A percentile compares a stretch with the other conserved stretches of the same genome.
Conservation (phyloP, 2,888 invertebrate species). For the Cerastis rubricosa region DNA sequence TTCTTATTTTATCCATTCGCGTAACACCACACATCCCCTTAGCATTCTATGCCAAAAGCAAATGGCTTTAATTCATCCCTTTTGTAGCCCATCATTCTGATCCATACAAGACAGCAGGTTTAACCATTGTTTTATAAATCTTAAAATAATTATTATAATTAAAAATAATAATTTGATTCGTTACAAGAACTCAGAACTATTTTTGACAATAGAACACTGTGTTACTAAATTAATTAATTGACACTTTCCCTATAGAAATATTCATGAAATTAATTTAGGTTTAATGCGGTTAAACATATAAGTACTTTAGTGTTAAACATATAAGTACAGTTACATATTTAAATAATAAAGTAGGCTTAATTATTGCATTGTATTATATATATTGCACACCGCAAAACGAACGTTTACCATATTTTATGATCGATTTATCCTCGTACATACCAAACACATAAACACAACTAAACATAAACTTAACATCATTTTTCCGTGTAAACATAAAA, state of each 20-base stretch:
- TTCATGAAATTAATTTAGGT: background rate
- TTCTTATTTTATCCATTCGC: too few species aligned
- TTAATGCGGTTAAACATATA: background rate
- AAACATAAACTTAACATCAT: background rate
- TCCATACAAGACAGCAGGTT: too few species aligned
- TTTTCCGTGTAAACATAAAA: background rate
- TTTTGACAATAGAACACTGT: background rate
- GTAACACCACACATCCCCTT: too few species aligned
- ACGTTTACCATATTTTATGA: constrained; percentile 12
- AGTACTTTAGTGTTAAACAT: too few species aligned
- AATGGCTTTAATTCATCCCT: too few species aligned
- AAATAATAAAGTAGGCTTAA: background rate
- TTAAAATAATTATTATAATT: too few species aligned
- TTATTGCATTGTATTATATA: background rate
- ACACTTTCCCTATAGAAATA: background rate
- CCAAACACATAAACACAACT: background rate
- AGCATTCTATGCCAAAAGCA: too few species aligned
- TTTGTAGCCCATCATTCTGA: too few species aligned
- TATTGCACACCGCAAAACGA: background rate
- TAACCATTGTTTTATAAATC: too few species aligned
- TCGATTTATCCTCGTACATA: background rate
- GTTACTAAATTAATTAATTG: background rate
- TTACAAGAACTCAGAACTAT: background rate
- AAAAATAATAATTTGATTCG: too few species aligned
- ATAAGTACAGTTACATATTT: too few species aligned